Evolutionary conservation across 2,113 vertebrate genomes (phyloP).

Genomic region (Procapra przewalskii): DNA sequence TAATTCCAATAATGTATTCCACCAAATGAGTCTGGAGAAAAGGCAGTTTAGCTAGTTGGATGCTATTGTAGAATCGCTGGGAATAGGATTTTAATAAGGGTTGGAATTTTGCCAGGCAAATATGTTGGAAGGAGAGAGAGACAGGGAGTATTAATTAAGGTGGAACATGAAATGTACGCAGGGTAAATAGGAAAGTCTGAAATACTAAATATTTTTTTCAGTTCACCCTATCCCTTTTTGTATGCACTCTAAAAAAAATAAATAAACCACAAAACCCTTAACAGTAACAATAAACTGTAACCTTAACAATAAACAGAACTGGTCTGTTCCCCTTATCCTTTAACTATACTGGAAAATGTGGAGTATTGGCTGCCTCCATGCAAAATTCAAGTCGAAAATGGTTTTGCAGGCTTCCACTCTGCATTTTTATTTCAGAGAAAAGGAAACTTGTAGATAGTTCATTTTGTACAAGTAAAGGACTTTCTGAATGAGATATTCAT

Average conservation of each 20-base stretch:
- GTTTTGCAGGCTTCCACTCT: not conserved
- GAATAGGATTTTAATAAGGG: not conserved
- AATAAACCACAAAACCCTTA: not conserved
- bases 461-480: not conserved
- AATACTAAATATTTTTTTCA: not conserved
- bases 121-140: not conserved
- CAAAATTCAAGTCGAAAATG: not conserved
- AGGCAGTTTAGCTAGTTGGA: not conserved
- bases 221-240: not conserved
- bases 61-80: not conserved
- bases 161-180: not conserved
- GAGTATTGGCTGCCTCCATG: not conserved
- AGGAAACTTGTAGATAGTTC: not conserved
- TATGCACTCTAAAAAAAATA: slow-evolving; percentile 8
- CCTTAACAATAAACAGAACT: not conserved
- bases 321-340: not conserved
- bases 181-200: not conserved
- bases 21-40: not conserved
- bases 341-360: not conserved
- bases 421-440: not conserved
- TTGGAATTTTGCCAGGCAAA: not conserved
- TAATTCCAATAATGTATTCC: not conserved
- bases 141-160: not conserved
- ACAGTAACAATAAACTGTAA: not conserved
- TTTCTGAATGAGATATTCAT: slow-evolving; percentile 1